phyloP scores from a whole-genome alignment of 2,113 vertebrate genomes.

The Lophius piscatorius region DNA sequence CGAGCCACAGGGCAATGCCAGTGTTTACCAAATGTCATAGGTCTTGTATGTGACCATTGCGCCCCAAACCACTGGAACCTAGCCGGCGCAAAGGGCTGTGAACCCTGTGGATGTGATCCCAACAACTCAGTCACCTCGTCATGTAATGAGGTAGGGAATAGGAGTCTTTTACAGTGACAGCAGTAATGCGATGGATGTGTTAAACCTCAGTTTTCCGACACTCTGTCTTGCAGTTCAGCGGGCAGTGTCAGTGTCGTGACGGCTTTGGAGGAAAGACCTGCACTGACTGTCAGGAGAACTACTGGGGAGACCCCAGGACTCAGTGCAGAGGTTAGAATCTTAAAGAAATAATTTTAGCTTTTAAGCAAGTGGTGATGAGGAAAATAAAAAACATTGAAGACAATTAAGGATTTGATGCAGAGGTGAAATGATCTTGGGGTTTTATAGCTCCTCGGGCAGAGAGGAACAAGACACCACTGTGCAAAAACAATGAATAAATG shows the following conservation, averaged over 20 bases:
- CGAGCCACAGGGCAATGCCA: conserved; percentile 88
- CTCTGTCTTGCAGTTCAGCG: conserved; percentile 85
- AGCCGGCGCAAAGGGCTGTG: conserved; percentile 86
- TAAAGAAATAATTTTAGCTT: neutral
- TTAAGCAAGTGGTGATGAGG: too few species aligned
- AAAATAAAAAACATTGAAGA: too few species aligned
- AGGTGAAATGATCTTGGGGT: too few species aligned
- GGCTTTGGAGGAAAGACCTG: conserved; percentile 94
- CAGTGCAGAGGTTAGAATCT: conserved; percentile 87
- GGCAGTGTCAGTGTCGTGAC: conserved; percentile 90
- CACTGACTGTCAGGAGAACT: conserved; percentile 91
- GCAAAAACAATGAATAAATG: neutral
- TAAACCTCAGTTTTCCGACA: neutral
- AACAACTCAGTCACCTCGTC: conserved; percentile 83
- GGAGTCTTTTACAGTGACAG: neutral
- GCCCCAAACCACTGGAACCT: conserved; percentile 93
- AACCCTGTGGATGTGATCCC: conserved; percentile 88
- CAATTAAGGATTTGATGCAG: too few species aligned
- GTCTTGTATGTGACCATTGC: conserved; percentile 91
- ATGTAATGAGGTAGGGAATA: conserved; percentile 88
- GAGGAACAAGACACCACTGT: neutral
- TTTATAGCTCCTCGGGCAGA: neutral
- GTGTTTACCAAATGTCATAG: conserved; percentile 88
- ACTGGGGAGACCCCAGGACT: conserved; percentile 90
- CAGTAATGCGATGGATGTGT: neutral